Percentiles rank a stretch among this genome's conserved stretches.
These are phyloP conservation scores for Labia minor DNA, from an alignment of 2,888 invertebrate genomes.

Conservation along the genomic window DNA sequence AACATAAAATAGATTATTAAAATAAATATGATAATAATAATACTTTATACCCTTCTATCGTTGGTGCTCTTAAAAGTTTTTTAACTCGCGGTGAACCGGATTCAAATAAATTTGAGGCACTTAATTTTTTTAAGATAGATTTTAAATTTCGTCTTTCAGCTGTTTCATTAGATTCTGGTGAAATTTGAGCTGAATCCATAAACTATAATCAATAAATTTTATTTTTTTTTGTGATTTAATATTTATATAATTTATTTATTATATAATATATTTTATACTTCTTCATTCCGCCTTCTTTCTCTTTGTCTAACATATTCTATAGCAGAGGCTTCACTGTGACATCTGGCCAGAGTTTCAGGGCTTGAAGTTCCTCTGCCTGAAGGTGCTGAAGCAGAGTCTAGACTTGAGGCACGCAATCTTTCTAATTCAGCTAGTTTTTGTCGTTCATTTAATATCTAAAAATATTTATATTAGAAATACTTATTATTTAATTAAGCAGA, in stretches of 20 bases:
- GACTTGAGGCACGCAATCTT: slow-evolving; percentile 48
- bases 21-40: too few relatives aligned
- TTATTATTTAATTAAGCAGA: not conserved
- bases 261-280: not conserved
- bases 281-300: slow-evolving; percentile 20
- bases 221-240: not conserved
- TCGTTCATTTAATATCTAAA: slow-evolving; percentile 65
- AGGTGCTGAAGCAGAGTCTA: slow-evolving; percentile 55
- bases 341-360: slow-evolving; percentile 49
- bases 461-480: not conserved
- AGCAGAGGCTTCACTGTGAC: slow-evolving; percentile 70
- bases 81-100: slow-evolving; percentile 36
- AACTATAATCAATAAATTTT: slow-evolving; percentile 17
- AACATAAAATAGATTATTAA: too few relatives aligned
- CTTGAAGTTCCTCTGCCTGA: slow-evolving; percentile 37
- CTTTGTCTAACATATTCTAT: slow-evolving; percentile 44
- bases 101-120: slow-evolving; percentile 48
- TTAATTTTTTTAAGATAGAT: slow-evolving; percentile 73
- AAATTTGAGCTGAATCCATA: slow-evolving; percentile 15
- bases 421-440: slow-evolving; percentile 76
- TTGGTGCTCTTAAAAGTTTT: slow-evolving; percentile 67
- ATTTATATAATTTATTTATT: not conserved
- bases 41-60: slow-evolving; percentile 54
- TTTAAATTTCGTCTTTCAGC: slow-evolving; percentile 69
- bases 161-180: slow-evolving; percentile 68